phyloP scores from a whole-genome alignment of 2,888 invertebrate species.

The Hyposoter didymator region DNA sequence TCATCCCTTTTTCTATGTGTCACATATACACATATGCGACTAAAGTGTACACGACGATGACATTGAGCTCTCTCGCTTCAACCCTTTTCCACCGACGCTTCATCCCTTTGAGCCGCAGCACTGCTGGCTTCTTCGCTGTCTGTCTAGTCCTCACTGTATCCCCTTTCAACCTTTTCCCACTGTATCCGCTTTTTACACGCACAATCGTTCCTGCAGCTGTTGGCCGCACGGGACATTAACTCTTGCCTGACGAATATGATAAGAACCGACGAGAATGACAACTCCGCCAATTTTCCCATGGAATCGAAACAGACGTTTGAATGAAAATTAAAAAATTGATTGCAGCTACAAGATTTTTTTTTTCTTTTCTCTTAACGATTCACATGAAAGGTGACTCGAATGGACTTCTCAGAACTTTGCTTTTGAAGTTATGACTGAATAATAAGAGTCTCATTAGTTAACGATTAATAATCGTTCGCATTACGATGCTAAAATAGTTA shows the following conservation, averaged over 20 bases:
- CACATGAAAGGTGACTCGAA: neutral
- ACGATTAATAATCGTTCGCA: conserved; percentile 12
- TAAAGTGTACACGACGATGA: conserved; percentile 66
- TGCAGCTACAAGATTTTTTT: neutral
- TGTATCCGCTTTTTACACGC: neutral
- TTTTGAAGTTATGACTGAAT: neutral
- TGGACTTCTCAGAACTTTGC: neutral
- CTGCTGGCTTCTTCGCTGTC: conserved; percentile 57
- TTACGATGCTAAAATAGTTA: conserved; percentile 14
- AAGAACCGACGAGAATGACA: neutral
- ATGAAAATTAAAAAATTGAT: neutral
- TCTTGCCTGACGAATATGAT: neutral
- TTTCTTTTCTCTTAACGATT: neutral
- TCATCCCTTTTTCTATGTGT: conserved; percentile 67
- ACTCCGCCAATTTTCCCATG: neutral
- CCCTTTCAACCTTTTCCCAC: conserved; percentile 18
- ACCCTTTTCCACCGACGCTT: conserved; percentile 55
- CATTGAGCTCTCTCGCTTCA: conserved; percentile 56
- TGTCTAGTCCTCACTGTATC: conserved; percentile 56
- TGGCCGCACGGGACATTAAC: conserved; percentile 10
- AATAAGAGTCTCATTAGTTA: conserved; percentile 8
- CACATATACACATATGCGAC: conserved; percentile 42
- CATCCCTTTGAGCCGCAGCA: conserved; percentile 60
- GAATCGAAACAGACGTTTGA: neutral
- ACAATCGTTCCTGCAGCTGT: neutral